Percentiles rank a stretch among this genome's conserved stretches.
phyloP scores from a whole-genome alignment of 2,888 invertebrate species.

The Timema cristinae region DNA sequence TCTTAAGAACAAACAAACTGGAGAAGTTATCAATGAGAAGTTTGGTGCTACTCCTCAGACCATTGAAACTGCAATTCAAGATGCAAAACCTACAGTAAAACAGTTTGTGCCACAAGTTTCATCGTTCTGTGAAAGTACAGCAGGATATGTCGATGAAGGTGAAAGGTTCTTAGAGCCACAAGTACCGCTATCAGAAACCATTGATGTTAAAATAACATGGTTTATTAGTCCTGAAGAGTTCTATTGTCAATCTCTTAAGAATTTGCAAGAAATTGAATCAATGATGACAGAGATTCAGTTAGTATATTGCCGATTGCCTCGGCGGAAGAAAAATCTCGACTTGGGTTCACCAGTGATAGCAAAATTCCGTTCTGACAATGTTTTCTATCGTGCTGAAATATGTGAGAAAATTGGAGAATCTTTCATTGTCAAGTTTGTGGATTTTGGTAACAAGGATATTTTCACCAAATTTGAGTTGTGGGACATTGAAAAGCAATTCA shows the following conservation, averaged over 20 bases:
- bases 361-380: slow-evolving; percentile 64
- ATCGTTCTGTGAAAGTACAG: too few relatives aligned
- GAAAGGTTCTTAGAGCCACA: slow-evolving; percentile 46
- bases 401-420: slow-evolving; percentile 42
- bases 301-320: slow-evolving; percentile 50
- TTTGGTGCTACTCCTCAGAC: slow-evolving; percentile 15
- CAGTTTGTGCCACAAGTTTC: too few relatives aligned
- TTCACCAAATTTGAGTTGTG: slow-evolving; percentile 63
- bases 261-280: slow-evolving; percentile 53
- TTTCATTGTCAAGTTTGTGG: slow-evolving; percentile 65
- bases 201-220: slow-evolving; percentile 65
- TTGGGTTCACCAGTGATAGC: slow-evolving; percentile 65
- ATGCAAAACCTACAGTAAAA: not conserved
- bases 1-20: slow-evolving; percentile 28
- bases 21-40: slow-evolving; percentile 19
- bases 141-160: not conserved
- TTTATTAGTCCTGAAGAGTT: slow-evolving; percentile 71
- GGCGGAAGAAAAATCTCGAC: slow-evolving; percentile 43
- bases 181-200: slow-evolving; percentile 51
- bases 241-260: slow-evolving; percentile 55
- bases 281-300: slow-evolving; percentile 70
- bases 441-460: slow-evolving; percentile 68
- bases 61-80: not conserved
- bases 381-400: slow-evolving; percentile 66
- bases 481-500: slow-evolving; percentile 62